Base-by-base conservation (phyloP, 2,888 invertebrate species). In the Blastobasis adustella region DNA sequence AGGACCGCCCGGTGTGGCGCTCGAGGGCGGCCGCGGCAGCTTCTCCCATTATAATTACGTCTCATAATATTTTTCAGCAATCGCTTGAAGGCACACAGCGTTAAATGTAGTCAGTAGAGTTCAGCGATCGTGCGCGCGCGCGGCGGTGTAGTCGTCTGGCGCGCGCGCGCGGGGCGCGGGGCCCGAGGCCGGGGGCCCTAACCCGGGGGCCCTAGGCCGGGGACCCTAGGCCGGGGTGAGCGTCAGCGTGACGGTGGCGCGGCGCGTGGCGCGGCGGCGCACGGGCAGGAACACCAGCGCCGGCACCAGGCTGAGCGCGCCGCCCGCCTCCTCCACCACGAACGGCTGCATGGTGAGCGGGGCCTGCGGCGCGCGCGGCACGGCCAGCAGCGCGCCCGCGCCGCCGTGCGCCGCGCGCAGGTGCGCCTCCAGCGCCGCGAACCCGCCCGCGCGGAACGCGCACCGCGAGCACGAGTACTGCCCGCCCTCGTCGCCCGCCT, bases 231-330 rank as follows among this genome's bases (percentile, higher is more conserved):
- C 96, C 72, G 98, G 98, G 79, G 96, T 97, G 67, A 98, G 93
- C 79, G 94, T 96, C 79, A 98, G 96, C 81, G 97, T 96, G 72
- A 96, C 94, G 66, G 96, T 96, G 68, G 97, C 91, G 65, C 95
- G 94, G 74, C 94, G 93, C 74, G 93, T 94, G 71, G 97, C 92
- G 81, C 95, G 93, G 78, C 95, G 93, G 65, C 94, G 93, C 75
- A 98, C 97, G 59, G 98, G 98, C 88, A 98, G 92, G 89, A 96
- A 97, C 82, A 98, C 96, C 69, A 98, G 91, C 68, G 97, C 96
- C 62, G 98, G 96, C 72, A 96, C 93, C 83, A 97, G 95, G 77
- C 93, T 92, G 66, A 85, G 82, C 74, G 85, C 88, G 62, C 86
- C 87, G 63, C 85, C 83, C 67, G 88, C 79, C 65, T 88, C 89